Percentiles rank a stretch among this genome's conserved stretches.
These are phyloP conservation scores for Platorchestia sp. DNA, from an alignment of 1,140 invertebrate genomes.

Conservation along the genomic window DNA sequence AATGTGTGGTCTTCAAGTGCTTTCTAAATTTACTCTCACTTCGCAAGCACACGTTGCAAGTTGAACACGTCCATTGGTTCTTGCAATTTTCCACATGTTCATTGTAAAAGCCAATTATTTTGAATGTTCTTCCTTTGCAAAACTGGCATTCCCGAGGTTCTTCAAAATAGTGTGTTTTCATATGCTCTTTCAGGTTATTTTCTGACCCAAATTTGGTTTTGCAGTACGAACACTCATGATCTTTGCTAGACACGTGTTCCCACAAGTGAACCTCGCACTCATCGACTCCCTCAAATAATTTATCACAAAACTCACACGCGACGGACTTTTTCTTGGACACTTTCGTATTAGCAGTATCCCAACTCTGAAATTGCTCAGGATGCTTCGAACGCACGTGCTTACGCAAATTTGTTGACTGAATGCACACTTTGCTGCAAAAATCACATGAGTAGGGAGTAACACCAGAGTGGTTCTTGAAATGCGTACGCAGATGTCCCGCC, in stretches of 20 bases:
- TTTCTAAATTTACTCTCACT: slow-evolving; percentile 63
- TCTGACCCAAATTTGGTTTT: slow-evolving; percentile 65
- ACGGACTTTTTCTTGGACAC: slow-evolving; percentile 64
- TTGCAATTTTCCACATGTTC: slow-evolving; percentile 64
- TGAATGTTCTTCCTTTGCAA: slow-evolving; percentile 63
- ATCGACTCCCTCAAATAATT: slow-evolving; percentile 60
- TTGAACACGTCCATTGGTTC: slow-evolving; percentile 64
- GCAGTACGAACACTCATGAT: slow-evolving; percentile 62
- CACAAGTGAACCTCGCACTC: slow-evolving; percentile 65
- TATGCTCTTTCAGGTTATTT: slow-evolving; percentile 63
- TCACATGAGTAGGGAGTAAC: slow-evolving; percentile 64
- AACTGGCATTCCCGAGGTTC: slow-evolving; percentile 60
- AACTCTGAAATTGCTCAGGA: slow-evolving; percentile 64
- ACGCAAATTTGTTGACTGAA: slow-evolving; percentile 64
- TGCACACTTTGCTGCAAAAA: slow-evolving; percentile 62
- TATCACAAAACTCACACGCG: slow-evolving; percentile 63
- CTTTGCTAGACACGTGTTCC: slow-evolving; percentile 62
- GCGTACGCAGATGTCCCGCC: slow-evolving; percentile 63
- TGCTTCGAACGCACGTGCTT: slow-evolving; percentile 67
- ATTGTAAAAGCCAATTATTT: slow-evolving; percentile 65
- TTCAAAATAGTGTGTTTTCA: slow-evolving; percentile 66
- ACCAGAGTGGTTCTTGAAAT: slow-evolving; percentile 65
- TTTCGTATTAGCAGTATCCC: slow-evolving; percentile 56
- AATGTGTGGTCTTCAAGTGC: slow-evolving; percentile 60
- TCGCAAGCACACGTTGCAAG: slow-evolving; percentile 60